Percentiles rank a stretch among this genome's conserved stretches.
phyloP scores from a whole-genome alignment of 2,113 vertebrate genomes.

The Aramus guarauna region DNA sequence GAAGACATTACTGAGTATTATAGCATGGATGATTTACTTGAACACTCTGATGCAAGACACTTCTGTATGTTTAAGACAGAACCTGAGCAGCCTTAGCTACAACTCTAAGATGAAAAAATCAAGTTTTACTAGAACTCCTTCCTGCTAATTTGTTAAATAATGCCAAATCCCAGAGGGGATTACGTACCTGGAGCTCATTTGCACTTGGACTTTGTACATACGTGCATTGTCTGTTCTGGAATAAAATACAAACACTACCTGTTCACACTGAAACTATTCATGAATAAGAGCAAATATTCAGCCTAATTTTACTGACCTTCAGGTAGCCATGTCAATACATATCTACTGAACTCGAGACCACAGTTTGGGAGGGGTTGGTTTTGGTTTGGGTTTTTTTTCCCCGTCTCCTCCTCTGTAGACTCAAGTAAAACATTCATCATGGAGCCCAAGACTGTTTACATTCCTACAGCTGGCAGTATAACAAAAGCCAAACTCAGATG shows the following conservation, averaged over 20 bases:
- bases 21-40: neutral
- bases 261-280: neutral
- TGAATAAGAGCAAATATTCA: neutral
- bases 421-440: neutral
- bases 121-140: neutral
- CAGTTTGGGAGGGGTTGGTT: neutral
- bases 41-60: neutral
- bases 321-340: neutral
- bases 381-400: neutral
- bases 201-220: neutral
- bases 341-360: neutral
- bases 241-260: neutral
- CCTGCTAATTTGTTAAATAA: neutral
- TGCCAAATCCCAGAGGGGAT: neutral
- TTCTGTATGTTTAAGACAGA: neutral
- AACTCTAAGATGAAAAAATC: neutral
- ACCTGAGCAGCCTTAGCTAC: neutral
- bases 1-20: neutral
- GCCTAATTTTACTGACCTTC: neutral
- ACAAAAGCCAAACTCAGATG: neutral
- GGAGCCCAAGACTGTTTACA: neutral
- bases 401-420: neutral
- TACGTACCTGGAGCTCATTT: neutral
- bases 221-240: neutral
- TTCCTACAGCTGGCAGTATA: neutral